Evolutionary conservation across 2,113 vertebrate genomes (phyloP).

Genomic region (Charina bottae): DNA sequence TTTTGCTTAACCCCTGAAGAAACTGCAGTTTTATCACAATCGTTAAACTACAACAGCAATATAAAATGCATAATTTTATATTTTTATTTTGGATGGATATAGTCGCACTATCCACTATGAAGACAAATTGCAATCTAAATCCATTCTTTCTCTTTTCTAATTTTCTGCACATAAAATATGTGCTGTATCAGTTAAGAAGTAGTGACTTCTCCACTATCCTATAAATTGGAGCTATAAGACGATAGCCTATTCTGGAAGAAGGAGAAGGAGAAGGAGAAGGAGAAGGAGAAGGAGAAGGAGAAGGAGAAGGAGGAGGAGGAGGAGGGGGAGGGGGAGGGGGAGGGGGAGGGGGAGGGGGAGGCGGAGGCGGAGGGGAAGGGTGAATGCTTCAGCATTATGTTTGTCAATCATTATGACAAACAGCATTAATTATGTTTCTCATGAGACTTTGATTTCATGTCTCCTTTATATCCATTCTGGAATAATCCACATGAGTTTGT

Average conservation of each 20-base stretch:
- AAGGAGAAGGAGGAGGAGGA: too few species aligned
- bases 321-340: too few species aligned
- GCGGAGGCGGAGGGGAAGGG: too few species aligned
- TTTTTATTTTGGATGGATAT: background rate
- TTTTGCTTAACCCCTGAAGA: background rate
- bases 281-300: too few species aligned
- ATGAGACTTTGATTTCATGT: background rate
- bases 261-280: too few species aligned
- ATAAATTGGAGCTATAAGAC: background rate
- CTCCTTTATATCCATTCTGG: background rate
- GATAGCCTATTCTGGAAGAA: background rate
- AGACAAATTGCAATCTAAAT: background rate
- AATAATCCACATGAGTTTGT: background rate
- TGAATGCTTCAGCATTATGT: background rate
- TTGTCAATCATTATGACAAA: background rate
- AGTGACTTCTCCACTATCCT: background rate
- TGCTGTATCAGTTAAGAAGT: background rate
- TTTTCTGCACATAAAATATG: background rate
- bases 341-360: too few species aligned
- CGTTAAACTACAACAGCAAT: background rate
- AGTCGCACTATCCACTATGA: background rate
- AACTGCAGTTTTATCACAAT: background rate
- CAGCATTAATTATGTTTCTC: background rate
- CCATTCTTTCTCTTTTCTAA: background rate
- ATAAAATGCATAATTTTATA: background rate